Base-by-base conservation (phyloP, 2,113 vertebrate species). In the Orthonyx spaldingii region DNA sequence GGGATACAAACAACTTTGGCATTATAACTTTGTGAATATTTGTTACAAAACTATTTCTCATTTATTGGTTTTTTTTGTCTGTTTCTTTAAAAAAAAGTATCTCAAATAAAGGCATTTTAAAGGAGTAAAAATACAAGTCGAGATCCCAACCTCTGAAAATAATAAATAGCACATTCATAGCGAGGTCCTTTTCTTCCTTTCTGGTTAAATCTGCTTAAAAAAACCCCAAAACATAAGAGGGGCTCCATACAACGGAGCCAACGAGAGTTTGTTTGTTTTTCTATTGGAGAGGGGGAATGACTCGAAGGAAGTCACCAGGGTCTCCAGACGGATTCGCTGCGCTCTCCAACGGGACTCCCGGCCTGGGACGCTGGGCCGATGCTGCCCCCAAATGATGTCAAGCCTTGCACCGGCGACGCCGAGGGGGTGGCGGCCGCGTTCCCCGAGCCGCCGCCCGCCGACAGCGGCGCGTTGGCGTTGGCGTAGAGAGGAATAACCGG, bases 231-330 rank as follows among this genome's bases (percentile, higher is more conserved):
- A 72, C 72, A 74, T 47, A 89, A 49, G 41, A 46, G 84, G 37
- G 92, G 97, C 98, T 98, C 98, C 99, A 98, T 99, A 98, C 76
- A 99, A 99, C 98, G 98, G 98, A 99, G 98, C 99, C 96, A 80
- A 95, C 10, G 23, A 46, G 69, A 77, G 46, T n/a, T 33, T 30
- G 61, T 26, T 28, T 4, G 16, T 37, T 13, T 77, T 44, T 9
- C 18, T 39, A n/a, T 35, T 6, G 32, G 76, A 57, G 76, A 28
- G 4, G 8, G 32, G 37, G 28, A 30, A 52, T 0, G 15, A 4
- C 44, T 59, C 1, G 18, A 8, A 11, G 37, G 44, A n/a, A 84
- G 95, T 98, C 98, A 99, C 99, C 99, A 99, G 6, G 99, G 99
- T 84, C 99, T 97, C 99, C 99, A 99, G 55, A 99, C 99, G 0